Conservation (phyloP, 1,140 invertebrate genomes). For the Globodera rostochiensis region DNA sequence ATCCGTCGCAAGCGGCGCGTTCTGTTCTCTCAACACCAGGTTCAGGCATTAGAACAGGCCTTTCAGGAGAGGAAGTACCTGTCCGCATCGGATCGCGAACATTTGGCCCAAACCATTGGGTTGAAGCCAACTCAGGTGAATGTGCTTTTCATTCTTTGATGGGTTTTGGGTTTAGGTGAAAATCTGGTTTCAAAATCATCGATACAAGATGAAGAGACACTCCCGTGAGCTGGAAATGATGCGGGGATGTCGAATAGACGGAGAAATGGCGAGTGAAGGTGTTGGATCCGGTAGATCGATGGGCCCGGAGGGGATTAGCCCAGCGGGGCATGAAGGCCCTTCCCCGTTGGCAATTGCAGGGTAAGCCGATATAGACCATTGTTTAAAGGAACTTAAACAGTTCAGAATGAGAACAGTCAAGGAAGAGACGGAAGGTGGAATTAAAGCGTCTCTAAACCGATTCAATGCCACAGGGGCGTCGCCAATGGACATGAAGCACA, state of each 20-base stretch:
- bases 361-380: background rate
- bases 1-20: conserved; percentile 82
- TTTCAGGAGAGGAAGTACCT: conserved; percentile 92
- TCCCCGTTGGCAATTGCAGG: conserved; percentile 6
- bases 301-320: conserved; percentile 4
- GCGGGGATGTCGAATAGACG: background rate
- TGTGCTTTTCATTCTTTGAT: background rate
- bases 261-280: background rate
- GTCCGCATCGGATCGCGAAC: conserved; percentile 90
- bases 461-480: background rate
- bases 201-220: conserved; percentile 74
- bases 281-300: background rate
- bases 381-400: background rate
- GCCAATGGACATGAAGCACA: background rate
- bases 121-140: conserved; percentile 86
- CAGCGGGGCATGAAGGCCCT: background rate
- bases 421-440: background rate
- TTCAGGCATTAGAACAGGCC: conserved; percentile 86
- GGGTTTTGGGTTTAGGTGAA: conserved; percentile 78
- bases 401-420: conserved; percentile 9
- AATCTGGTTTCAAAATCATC: conserved; percentile 89
- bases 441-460: background rate
- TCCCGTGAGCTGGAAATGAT: conserved; percentile 72
- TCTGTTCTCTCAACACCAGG: conserved; percentile 94
- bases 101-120: conserved; percentile 87